These are phyloP conservation scores for Gymnothorax javanicus DNA, from an alignment of 2,797 vertebrate species.

Conservation along the genomic window DNA sequence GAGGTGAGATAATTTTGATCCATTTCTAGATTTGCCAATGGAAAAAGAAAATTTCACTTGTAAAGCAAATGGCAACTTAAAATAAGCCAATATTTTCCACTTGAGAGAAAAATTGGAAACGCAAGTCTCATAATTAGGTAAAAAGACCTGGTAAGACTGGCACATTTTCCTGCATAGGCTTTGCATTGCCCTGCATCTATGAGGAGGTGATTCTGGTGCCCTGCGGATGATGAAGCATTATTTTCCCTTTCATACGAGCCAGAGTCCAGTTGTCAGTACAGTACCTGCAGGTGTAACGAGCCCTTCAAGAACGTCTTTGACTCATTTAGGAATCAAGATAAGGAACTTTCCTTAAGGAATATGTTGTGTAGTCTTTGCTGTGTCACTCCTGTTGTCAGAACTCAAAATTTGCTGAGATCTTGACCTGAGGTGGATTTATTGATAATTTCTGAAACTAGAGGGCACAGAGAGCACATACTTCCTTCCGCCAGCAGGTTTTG, in stretches of 20 bases:
- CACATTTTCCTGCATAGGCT: too few relatives aligned
- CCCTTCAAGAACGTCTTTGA: not conserved
- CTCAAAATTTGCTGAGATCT: not conserved
- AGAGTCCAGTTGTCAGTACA: not conserved
- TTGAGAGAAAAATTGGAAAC: too few relatives aligned
- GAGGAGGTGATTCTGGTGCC: not conserved
- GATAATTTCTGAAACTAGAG: too few relatives aligned
- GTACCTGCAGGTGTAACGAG: conserved; percentile 2
- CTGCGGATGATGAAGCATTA: not conserved
- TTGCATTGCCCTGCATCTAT: not conserved
- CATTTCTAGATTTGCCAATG: too few relatives aligned
- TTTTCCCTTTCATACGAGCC: not conserved
- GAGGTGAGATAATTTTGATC: too few relatives aligned
- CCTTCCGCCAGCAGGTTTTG: too few relatives aligned
- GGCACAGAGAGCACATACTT: too few relatives aligned
- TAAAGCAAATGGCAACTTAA: too few relatives aligned
- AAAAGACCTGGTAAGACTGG: too few relatives aligned
- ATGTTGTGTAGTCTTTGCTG: not conserved
- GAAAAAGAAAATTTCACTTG: too few relatives aligned
- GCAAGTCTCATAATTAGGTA: too few relatives aligned
- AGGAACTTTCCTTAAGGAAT: not conserved
- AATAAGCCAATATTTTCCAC: too few relatives aligned
- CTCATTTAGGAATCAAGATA: not conserved
- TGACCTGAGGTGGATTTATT: not conserved
- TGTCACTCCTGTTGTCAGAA: not conserved